phyloP scores from a whole-genome alignment of 2,888 invertebrate genomes.

The Drosophila engyochracea region DNA sequence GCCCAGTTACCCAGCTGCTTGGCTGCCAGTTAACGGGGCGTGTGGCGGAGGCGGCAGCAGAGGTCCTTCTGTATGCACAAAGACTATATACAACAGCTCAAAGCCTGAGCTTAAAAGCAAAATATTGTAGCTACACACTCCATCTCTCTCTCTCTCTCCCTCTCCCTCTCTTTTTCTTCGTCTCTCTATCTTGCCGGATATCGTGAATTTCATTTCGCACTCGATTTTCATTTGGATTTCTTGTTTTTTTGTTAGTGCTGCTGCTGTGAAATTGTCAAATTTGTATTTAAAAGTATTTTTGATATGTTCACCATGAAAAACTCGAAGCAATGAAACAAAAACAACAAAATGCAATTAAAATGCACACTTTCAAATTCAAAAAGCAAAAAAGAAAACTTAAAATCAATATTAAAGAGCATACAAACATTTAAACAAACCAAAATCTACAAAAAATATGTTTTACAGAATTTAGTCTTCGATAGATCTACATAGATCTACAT shows the following conservation, averaged over 20 bases:
- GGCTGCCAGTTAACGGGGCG: constrained; percentile 14
- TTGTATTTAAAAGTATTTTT: constrained; percentile 66
- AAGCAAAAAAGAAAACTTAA: constrained; percentile 11
- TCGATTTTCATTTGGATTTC: constrained; percentile 41
- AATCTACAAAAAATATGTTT: neutral
- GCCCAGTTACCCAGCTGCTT: constrained; percentile 43
- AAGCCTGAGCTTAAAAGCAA: constrained; percentile 78
- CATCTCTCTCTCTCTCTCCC: neutral
- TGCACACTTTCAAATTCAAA: constrained; percentile 55
- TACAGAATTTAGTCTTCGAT: neutral
- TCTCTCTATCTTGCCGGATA: constrained; percentile 18
- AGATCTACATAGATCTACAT: neutral
- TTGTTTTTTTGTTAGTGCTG: constrained; percentile 17
- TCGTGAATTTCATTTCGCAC: constrained; percentile 60
- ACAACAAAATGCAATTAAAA: constrained; percentile 78
- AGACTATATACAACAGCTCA: constrained; percentile 55
- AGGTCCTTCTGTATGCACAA: constrained; percentile 29
- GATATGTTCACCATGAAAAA: constrained; percentile 61
- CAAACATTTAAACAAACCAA: constrained; percentile 23
- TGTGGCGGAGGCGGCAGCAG: neutral
- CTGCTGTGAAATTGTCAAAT: constrained; percentile 55
- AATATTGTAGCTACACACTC: constrained; percentile 70
- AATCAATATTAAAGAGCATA: constrained; percentile 56
- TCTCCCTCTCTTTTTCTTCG: neutral
- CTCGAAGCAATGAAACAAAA: constrained; percentile 47